phyloP scores from a whole-genome alignment of 2,113 vertebrate genomes.

The Toxotes jaculatrix region DNA sequence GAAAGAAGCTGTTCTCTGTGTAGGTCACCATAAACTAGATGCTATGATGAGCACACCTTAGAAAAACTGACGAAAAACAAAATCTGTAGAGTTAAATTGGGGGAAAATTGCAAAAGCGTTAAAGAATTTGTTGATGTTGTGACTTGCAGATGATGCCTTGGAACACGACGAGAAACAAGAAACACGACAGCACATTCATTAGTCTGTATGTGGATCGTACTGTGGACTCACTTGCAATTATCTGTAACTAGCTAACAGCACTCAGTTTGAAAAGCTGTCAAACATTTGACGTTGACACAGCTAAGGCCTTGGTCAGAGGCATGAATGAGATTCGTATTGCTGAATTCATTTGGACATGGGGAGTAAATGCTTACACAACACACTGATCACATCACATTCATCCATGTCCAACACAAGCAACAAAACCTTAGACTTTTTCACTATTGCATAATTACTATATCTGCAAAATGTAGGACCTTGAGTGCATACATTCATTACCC shows the following conservation, averaged over 20 bases:
- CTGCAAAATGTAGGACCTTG: background rate
- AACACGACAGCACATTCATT: background rate
- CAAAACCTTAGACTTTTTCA: background rate
- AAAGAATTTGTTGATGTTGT: too few relatives aligned
- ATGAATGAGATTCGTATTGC: background rate
- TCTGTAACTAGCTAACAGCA: slow-evolving; percentile 11
- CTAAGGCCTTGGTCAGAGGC: slow-evolving; percentile 7
- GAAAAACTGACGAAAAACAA: background rate
- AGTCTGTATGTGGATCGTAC: background rate
- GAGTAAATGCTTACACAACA: slow-evolving; percentile 18
- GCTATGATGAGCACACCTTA: background rate
- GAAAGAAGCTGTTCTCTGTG: background rate
- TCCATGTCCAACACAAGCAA: background rate
- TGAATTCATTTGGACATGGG: slow-evolving; percentile 6
- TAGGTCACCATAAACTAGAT: background rate
- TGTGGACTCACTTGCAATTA: slow-evolving; percentile 6
- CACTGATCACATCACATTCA: slow-evolving; percentile 12
- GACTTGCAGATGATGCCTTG: background rate
- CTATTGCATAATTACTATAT: background rate
- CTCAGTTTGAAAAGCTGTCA: slow-evolving; percentile 25
- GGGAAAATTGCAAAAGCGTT: too few relatives aligned
- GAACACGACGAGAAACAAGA: background rate
- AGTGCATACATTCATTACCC: background rate
- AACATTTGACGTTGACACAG: slow-evolving; percentile 18
- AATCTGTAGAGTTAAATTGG: background rate